A percentile compares a stretch with the other conserved stretches of the same genome.
phyloP scores from a whole-genome alignment of 2,888 invertebrate species.

The Taphrorychus bicolor region DNA sequence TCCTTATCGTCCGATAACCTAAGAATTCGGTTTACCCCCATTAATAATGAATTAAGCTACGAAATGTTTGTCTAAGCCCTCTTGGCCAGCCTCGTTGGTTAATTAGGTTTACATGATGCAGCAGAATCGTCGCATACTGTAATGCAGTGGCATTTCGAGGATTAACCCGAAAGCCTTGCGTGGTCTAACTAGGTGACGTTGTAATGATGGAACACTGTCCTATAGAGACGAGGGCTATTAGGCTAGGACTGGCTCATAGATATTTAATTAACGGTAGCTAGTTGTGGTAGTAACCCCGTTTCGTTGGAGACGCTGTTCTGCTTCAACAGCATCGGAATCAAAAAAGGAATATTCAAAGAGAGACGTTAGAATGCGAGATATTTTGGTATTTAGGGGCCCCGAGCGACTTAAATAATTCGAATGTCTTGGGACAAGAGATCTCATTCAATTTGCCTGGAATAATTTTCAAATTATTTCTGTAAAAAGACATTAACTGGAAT shows the following conservation, averaged over 20 bases:
- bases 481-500: too few relatives aligned
- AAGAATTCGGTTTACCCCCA: background rate
- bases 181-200: constrained; percentile 16
- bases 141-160: constrained; percentile 28
- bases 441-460: too few relatives aligned
- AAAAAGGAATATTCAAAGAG: too few relatives aligned
- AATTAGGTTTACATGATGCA: constrained; percentile 27
- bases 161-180: constrained; percentile 27
- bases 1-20: background rate
- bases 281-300: too few relatives aligned
- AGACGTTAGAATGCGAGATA: too few relatives aligned
- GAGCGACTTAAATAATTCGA: too few relatives aligned
- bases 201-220: constrained; percentile 21
- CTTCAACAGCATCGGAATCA: too few relatives aligned
- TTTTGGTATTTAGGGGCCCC: too few relatives aligned
- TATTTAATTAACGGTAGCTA: background rate
- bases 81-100: constrained; percentile 12
- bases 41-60: constrained; percentile 11
- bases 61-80: constrained; percentile 19
- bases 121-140: constrained; percentile 18
- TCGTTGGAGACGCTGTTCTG: too few relatives aligned
- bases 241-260: background rate
- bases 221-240: background rate
- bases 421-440: too few relatives aligned
- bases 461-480: too few relatives aligned